Conservation (phyloP, 1,140 invertebrate genomes). For the Venustaconcha ellipsiformis region DNA sequence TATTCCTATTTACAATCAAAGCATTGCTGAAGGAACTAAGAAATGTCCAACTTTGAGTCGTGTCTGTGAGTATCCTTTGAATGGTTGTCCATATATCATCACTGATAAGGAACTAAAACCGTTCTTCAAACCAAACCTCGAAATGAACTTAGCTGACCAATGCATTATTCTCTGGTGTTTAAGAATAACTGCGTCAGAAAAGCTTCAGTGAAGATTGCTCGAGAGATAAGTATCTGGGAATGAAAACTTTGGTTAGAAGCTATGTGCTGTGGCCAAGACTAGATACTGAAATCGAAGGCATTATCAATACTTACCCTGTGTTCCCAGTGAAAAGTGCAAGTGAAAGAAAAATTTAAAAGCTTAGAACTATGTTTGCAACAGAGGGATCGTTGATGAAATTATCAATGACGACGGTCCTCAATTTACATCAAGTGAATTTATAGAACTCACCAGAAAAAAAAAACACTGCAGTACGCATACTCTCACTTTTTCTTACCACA, state of each 20-base stretch:
- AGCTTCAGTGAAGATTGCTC: constrained; percentile 57
- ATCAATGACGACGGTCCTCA: constrained; percentile 51
- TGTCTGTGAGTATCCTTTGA: neutral
- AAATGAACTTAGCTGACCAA: constrained; percentile 8
- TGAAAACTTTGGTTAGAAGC: constrained; percentile 70
- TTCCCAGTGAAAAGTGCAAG: constrained; percentile 7
- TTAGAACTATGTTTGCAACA: constrained; percentile 1
- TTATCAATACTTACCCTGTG: constrained; percentile 66
- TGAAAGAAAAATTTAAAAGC: constrained; percentile 9
- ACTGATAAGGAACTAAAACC: constrained; percentile 1
- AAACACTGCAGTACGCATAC: constrained; percentile 39
- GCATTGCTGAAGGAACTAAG: constrained; percentile 10
- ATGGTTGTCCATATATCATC: constrained; percentile 5
- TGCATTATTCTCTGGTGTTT: constrained; percentile 16
- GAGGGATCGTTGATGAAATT: neutral
- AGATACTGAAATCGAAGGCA: constrained; percentile 66
- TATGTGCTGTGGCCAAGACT: constrained; percentile 72
- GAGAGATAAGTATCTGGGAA: constrained; percentile 70
- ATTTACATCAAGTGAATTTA: constrained; percentile 44
- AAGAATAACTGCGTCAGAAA: constrained; percentile 64
- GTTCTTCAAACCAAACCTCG: neutral
- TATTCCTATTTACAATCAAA: neutral
- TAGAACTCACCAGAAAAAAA: constrained; percentile 29
- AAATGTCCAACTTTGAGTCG: constrained; percentile 11
- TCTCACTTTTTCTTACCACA: constrained; percentile 36